Conservation (phyloP, 1,140 invertebrate genomes). For the Mercenaria mercenaria region DNA sequence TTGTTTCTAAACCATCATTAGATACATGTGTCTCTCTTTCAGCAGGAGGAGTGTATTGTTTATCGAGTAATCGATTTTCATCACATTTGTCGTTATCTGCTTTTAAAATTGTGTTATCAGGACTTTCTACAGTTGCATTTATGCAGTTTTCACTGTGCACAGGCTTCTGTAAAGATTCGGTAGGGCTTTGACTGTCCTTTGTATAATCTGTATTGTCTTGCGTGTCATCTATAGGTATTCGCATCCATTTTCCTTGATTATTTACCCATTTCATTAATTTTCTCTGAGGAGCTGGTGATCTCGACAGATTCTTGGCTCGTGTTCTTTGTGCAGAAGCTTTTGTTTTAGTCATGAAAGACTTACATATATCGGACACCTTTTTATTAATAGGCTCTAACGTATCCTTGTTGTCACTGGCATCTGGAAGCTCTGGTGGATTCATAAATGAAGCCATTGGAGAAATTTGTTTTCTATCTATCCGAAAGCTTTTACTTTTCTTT, state of each 20-base stretch:
- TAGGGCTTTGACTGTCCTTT: not conserved
- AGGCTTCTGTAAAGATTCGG: not conserved
- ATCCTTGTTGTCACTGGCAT: not conserved
- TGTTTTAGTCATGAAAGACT: conserved; percentile 50
- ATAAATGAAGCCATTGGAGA: not conserved
- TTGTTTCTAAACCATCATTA: not conserved
- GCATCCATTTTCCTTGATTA: conserved; percentile 55
- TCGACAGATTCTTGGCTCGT: not conserved
- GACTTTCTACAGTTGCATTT: not conserved
- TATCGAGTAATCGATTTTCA: not conserved
- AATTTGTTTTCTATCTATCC: conserved; percentile 8
- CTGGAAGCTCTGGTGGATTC: not conserved
- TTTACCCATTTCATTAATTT: conserved; percentile 64
- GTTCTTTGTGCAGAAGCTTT: not conserved
- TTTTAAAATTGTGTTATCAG: not conserved
- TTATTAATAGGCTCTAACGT: not conserved
- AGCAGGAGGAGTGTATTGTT: not conserved
- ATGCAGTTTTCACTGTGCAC: not conserved
- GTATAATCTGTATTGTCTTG: not conserved
- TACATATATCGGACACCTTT: conserved; percentile 60
- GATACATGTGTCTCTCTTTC: not conserved
- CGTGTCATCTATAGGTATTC: conserved; percentile 41
- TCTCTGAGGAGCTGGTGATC: conserved; percentile 41
- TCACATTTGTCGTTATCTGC: not conserved
- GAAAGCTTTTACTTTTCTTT: conserved; percentile 37